Evolutionary conservation across 2,888 invertebrate genomes (phyloP).

Genomic region (Drosophila hawaiiensis): DNA sequence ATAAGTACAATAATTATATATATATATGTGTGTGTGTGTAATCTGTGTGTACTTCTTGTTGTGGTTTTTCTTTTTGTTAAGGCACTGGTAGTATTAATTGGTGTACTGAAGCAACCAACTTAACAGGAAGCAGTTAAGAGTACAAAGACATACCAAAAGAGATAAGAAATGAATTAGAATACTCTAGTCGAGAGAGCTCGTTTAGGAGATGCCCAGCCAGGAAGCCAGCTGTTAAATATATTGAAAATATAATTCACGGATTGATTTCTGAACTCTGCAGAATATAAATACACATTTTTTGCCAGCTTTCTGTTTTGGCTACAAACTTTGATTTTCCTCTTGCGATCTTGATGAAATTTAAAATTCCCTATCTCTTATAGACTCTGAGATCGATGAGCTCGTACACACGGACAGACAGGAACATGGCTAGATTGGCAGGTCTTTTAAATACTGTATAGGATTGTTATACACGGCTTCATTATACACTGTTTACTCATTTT

Average conservation of each 20-base stretch:
- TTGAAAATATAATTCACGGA: not conserved
- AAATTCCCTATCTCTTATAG: not conserved
- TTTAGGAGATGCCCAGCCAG: not conserved
- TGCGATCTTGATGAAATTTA: not conserved
- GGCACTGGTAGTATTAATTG: slow-evolving; percentile 77
- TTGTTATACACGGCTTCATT: not conserved
- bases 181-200: too few species aligned
- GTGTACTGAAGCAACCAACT: slow-evolving; percentile 52
- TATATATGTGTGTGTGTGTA: slow-evolving; percentile 19
- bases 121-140: slow-evolving; percentile 30
- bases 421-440: not conserved
- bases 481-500: not conserved
- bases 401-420: not conserved
- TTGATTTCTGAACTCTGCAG: not conserved
- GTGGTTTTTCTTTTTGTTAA: slow-evolving; percentile 52
- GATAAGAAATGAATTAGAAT: not conserved
- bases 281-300: not conserved
- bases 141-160: slow-evolving; percentile 8
- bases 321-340: not conserved
- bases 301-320: not conserved
- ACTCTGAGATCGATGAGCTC: not conserved
- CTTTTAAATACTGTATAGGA: not conserved
- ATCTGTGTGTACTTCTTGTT: slow-evolving; percentile 9
- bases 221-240: not conserved
- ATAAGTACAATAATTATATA: slow-evolving; percentile 8